phyloP scores from a whole-genome alignment of 1,140 invertebrate species.

The Hyposmocoma kahamanoa region DNA sequence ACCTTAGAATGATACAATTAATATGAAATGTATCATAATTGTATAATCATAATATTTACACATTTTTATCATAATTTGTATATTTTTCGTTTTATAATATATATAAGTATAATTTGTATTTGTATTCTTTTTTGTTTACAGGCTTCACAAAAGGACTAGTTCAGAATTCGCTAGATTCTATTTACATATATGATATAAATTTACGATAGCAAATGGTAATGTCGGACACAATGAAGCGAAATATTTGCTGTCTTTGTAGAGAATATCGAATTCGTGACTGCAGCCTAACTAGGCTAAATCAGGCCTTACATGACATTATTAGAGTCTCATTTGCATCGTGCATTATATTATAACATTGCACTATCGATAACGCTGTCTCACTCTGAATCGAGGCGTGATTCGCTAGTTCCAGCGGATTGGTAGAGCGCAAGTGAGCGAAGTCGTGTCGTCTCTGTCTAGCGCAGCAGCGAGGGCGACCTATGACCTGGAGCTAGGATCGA shows the following conservation, averaged over 20 bases:
- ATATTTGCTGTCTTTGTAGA: slow-evolving; percentile 45
- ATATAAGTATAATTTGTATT: no score
- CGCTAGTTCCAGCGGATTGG: slow-evolving; percentile 55
- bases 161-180: no score
- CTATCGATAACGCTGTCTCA: slow-evolving; percentile 55
- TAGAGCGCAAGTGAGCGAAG: slow-evolving; percentile 42
- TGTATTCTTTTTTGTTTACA: no score
- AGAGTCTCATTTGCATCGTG: slow-evolving; percentile 54
- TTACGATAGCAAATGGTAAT: no score
- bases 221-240: slow-evolving; percentile 42
- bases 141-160: no score
- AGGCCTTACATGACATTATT: slow-evolving; percentile 38
- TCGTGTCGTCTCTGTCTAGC: slow-evolving; percentile 58
- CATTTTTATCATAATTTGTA: no score
- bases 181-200: no score
- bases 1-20: no score
- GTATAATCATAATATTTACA: no score
- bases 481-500: slow-evolving; percentile 58
- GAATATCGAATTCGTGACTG: slow-evolving; percentile 56
- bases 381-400: slow-evolving; percentile 65
- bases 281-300: slow-evolving; percentile 24
- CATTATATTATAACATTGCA: slow-evolving; percentile 50
- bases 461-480: slow-evolving; percentile 51
- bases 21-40: no score
- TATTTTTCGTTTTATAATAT: no score